phyloP scores from a whole-genome alignment of 2,113 vertebrate genomes.

The Nettapus auritus region DNA sequence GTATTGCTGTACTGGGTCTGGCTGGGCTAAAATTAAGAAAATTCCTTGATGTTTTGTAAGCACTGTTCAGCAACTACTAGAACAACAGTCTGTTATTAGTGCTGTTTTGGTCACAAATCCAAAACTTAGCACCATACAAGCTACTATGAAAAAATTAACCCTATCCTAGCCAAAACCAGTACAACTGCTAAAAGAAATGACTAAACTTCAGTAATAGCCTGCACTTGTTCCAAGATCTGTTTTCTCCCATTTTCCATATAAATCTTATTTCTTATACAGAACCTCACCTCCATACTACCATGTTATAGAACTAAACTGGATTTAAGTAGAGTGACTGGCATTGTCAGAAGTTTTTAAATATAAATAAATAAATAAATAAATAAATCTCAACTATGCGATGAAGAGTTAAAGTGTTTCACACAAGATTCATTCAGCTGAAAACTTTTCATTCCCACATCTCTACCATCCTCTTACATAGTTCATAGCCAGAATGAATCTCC shows the following conservation, averaged over 20 bases:
- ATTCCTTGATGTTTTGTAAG: not conserved
- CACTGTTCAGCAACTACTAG: not conserved
- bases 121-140: not conserved
- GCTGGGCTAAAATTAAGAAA: not conserved
- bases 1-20: not conserved
- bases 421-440: not conserved
- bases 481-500: conserved; percentile 24
- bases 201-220: not conserved
- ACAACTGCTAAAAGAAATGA: not conserved
- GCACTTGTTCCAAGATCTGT: not conserved
- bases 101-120: not conserved
- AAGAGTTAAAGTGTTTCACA: conserved; percentile 11
- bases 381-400: not conserved
- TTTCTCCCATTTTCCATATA: not conserved
- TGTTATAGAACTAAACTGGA: not conserved
- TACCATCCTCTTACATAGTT: not conserved
- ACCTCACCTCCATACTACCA: not conserved
- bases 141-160: not conserved
- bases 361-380: not conserved
- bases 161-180: not conserved
- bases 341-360: not conserved
- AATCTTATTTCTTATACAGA: not conserved
- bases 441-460: not conserved
- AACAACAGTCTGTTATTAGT: not conserved
- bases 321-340: not conserved